phyloP scores from a whole-genome alignment of 1,140 invertebrate genomes.

The Drosophila ironensis region DNA sequence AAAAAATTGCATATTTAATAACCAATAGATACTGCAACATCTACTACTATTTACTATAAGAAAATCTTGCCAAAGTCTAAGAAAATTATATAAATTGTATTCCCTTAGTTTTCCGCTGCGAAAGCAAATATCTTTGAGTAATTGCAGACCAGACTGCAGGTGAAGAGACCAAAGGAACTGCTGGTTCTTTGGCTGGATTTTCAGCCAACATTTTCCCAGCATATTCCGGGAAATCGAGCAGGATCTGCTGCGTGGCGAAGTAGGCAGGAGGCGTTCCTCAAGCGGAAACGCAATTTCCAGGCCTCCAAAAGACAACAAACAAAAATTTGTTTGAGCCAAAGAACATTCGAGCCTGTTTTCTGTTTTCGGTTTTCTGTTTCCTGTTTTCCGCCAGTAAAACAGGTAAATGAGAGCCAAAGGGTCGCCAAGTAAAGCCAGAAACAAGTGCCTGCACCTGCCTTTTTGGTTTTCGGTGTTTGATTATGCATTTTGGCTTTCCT shows the following conservation, averaged over 20 bases:
- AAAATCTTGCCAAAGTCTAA: no score
- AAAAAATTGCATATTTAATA: no score
- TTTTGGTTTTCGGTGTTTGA: constrained; percentile 68
- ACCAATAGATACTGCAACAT: no score
- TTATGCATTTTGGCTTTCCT: constrained; percentile 68
- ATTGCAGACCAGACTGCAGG: no score
- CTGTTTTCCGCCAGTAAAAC: constrained; percentile 12
- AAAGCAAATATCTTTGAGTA: no score
- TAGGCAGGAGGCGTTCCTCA: constrained; percentile 28
- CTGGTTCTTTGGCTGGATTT: constrained; percentile 8
- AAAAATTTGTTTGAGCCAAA: constrained; percentile 74
- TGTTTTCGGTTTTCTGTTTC: no score
- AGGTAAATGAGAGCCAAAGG: constrained; percentile 14
- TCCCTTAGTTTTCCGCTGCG: no score
- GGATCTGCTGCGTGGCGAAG: background rate
- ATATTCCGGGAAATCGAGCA: constrained; percentile 17
- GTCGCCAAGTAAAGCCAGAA: background rate
- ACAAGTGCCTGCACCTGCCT: constrained; percentile 28
- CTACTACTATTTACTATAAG: no score
- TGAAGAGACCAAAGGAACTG: background rate
- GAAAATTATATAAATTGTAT: no score
- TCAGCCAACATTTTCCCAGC: constrained; percentile 26
- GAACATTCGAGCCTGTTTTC: constrained; percentile 23
- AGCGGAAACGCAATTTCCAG: constrained; percentile 77
- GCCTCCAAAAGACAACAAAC: constrained; percentile 74